These are phyloP conservation scores for Corbicula japonica DNA, from an alignment of 2,888 invertebrate species.

Conservation along the genomic window DNA sequence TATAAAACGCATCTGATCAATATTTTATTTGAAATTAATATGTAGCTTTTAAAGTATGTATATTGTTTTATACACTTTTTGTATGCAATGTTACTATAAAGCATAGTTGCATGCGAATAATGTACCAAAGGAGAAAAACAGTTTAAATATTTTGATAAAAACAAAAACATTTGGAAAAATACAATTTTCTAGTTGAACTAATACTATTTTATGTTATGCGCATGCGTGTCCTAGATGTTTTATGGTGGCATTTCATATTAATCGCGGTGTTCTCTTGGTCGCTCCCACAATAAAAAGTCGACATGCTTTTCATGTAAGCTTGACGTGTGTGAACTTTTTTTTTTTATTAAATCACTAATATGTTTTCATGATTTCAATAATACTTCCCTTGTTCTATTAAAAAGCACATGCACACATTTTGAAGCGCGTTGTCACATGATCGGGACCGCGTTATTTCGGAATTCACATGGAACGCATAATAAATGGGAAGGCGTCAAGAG, in stretches of 20 bases:
- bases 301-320: slow-evolving; percentile 42
- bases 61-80: slow-evolving; percentile 14
- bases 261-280: slow-evolving; percentile 29
- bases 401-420: no score
- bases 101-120: slow-evolving; percentile 43
- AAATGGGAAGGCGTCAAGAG: slow-evolving; percentile 16
- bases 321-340: slow-evolving; percentile 36
- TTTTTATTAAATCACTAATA: slow-evolving; percentile 29
- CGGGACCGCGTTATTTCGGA: slow-evolving; percentile 3
- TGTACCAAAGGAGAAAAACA: not conserved
- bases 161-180: no score
- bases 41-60: not conserved
- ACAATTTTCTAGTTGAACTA: slow-evolving; percentile 25
- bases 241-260: slow-evolving; percentile 43
- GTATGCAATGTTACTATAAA: slow-evolving; percentile 54
- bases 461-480: slow-evolving; percentile 6
- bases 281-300: slow-evolving; percentile 21
- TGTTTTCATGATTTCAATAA: slow-evolving; percentile 9
- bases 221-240: slow-evolving; percentile 40
- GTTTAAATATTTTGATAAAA: not conserved
- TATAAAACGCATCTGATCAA: no score
- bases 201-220: slow-evolving; percentile 40
- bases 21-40: no score
- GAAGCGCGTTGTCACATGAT: not conserved
- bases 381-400: not conserved